Percentiles rank a stretch among this genome's conserved stretches.
These are phyloP conservation scores for Pelobates cultripes DNA, from an alignment of 2,797 vertebrate genomes.

Conservation along the genomic window DNA sequence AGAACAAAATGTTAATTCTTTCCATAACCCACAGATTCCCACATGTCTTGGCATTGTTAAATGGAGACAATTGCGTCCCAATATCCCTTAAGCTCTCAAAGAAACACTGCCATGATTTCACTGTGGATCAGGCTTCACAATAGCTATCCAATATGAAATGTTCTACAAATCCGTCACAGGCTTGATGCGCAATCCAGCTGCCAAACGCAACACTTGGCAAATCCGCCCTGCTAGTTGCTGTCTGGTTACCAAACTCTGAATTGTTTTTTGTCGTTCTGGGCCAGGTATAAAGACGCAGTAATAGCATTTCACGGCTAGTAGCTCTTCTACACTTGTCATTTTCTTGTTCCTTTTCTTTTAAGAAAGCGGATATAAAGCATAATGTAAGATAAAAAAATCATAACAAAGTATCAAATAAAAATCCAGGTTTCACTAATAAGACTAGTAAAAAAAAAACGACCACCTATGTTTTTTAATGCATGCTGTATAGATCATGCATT, in stretches of 20 bases:
- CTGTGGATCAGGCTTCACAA: conserved; percentile 6
- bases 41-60: conserved; percentile 43
- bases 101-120: conserved; percentile 35
- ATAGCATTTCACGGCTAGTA: not conserved
- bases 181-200: not conserved
- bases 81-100: conserved; percentile 45
- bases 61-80: conserved; percentile 31
- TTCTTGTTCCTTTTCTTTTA: too few species aligned
- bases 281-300: conserved; percentile 9
- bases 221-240: conserved; percentile 1
- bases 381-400: too few species aligned
- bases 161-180: conserved; percentile 19
- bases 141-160: conserved; percentile 15
- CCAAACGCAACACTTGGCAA: not conserved
- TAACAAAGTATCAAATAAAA: too few species aligned
- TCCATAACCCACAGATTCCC: conserved; percentile 25
- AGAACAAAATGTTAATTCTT: conserved; percentile 25
- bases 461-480: too few species aligned
- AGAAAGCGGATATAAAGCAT: too few species aligned
- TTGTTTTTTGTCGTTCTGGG: not conserved
- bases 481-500: too few species aligned
- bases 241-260: not conserved
- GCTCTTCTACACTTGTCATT: not conserved
- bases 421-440: too few species aligned
- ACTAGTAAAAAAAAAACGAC: too few species aligned